phyloP scores from a whole-genome alignment of 2,797 vertebrate species.

The Rhynchonycteris naso region DNA sequence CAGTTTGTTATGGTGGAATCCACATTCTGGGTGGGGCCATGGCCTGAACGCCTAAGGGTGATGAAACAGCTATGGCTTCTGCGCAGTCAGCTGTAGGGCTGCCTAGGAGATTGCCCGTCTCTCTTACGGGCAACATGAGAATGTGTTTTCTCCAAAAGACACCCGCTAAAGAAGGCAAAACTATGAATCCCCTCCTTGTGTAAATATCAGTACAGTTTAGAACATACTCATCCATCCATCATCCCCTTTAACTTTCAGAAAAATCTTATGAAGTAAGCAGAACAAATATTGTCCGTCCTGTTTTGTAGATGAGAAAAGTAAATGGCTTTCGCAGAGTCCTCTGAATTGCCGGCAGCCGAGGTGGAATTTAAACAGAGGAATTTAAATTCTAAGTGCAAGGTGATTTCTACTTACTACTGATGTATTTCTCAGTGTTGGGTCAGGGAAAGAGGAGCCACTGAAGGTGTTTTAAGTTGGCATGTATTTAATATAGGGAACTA shows the following conservation, averaged over 20 bases:
- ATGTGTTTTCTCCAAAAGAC: constrained; percentile 19
- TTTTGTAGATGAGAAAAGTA: background rate
- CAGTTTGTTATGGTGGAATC: background rate
- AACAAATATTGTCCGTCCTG: background rate
- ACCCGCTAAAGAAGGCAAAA: background rate
- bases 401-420: background rate
- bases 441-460: background rate
- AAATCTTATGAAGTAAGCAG: background rate
- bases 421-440: background rate
- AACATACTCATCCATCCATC: background rate
- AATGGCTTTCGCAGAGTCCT: background rate
- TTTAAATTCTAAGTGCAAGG: background rate
- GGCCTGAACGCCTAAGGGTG: background rate
- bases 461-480: background rate
- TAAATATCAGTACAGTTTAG: background rate
- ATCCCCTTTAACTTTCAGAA: background rate
- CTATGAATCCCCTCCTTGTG: background rate
- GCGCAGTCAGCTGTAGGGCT: background rate
- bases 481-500: background rate
- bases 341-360: background rate
- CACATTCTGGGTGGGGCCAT: background rate
- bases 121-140: background rate
- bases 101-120: background rate
- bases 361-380: constrained; percentile 2
- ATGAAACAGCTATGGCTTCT: background rate